Evolutionary conservation across 2,113 vertebrate species (phyloP), one percentile per base, ranked within the genome.

Genomic region (Alethe castanea): DNA sequence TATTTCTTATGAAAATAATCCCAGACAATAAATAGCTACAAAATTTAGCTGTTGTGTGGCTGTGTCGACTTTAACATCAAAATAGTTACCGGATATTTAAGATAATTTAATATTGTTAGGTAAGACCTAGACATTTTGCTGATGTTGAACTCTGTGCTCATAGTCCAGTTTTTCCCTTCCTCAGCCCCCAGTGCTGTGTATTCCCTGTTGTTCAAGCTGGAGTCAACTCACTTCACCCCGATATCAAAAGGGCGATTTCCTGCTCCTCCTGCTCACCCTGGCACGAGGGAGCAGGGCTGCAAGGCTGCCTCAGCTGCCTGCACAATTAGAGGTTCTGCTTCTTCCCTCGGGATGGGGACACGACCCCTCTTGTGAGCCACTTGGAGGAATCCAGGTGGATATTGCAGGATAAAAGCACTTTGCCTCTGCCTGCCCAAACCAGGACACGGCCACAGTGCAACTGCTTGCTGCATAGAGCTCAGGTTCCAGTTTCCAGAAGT

Each of bases 1-100:
- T 88, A 77, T 91, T 95, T 88, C 53, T 77, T 70, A 85, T 25
- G 12, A 83, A 95, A 88, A 76, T 57, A 78, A 88, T 56, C 11
- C 40, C 19, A 86, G 31, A 19, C 10, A 73, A 82, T 20, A 93
- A 91, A 70, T 44, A 82, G 31, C 29, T 24, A 50, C 23, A 81
- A 77, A 65, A 71, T 62, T 42, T 70, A 45, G 45, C 9, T 45
- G 25, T 29, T 28, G 2, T 9, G 35, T 26, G 13, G 8, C 12
- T 40, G 28, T 31, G 29, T 3, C 61, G 52, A 53, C 23, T 91
- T 84, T 17, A 80, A 81, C 7, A 33, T 81, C 10, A 3, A 80
- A 82, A 71, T 13, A 62, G 9, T 28, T 56, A 24, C 7, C 22
- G 33, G 26, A 19, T 66, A 42, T 70, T 77, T 76, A 45, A 26